phyloP scores from a whole-genome alignment of 2,113 vertebrate species.

The Grallaria varia region DNA sequence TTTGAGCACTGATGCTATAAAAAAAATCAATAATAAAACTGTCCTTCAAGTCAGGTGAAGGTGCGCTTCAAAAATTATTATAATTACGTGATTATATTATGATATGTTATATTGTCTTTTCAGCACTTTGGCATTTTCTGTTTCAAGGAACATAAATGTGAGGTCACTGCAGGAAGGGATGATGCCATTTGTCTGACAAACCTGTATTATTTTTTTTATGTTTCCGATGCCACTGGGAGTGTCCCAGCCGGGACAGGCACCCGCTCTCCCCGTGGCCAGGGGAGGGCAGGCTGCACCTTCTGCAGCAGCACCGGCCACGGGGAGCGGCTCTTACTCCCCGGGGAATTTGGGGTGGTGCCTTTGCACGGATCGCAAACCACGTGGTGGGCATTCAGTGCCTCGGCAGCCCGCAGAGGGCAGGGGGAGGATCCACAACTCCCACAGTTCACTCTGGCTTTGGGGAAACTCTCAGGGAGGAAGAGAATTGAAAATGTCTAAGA shows the following conservation, averaged over 20 bases:
- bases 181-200: background rate
- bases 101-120: background rate
- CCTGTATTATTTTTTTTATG: background rate
- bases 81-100: too few relatives aligned
- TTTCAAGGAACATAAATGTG: background rate
- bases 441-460: too few relatives aligned
- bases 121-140: background rate
- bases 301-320: accelerated
- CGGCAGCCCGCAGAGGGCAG: too few relatives aligned
- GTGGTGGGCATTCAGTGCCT: background rate
- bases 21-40: background rate
- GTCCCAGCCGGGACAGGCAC: background rate
- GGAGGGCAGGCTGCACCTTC: background rate
- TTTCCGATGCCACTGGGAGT: accelerated
- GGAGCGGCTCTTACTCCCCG: background rate
- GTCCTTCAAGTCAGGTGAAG: background rate
- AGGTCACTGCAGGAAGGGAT: background rate
- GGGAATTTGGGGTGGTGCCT: background rate
- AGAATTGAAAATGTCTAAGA: background rate
- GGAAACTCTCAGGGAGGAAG: background rate
- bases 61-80: background rate
- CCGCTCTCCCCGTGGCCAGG: background rate
- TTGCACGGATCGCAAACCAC: background rate
- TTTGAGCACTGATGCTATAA: background rate
- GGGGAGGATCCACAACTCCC: background rate